Percentiles rank a stretch among this genome's conserved stretches.
Conservation (phyloP, 1,140 invertebrate genomes). For the Drepana arcuata region DNA sequence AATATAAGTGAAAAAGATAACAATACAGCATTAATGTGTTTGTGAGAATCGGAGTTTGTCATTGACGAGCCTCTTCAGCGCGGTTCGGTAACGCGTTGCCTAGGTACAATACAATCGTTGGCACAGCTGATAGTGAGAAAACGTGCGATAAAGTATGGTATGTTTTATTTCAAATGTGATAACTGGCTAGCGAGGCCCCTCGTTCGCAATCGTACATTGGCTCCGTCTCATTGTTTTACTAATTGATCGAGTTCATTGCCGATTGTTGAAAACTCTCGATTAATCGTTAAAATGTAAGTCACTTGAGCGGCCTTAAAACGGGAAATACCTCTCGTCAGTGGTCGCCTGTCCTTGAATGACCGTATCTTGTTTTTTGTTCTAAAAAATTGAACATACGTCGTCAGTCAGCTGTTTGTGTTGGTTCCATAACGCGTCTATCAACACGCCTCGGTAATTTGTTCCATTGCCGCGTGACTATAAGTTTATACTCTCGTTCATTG, state of each 20-base stretch:
- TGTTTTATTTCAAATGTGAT: slow-evolving; percentile 61
- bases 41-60: slow-evolving; percentile 3
- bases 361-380: slow-evolving; percentile 59
- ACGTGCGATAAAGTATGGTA: slow-evolving; percentile 52
- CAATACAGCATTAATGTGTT: no score
- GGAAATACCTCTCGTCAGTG: slow-evolving; percentile 51
- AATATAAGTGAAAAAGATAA: no score
- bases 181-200: slow-evolving; percentile 45
- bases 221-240: no score
- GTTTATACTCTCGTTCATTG: slow-evolving; percentile 19
- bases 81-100: slow-evolving; percentile 1
- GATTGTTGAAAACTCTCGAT: slow-evolving; percentile 12
- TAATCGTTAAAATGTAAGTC: slow-evolving; percentile 31
- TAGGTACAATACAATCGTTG: slow-evolving; percentile 7
- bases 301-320: slow-evolving; percentile 40
- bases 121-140: slow-evolving; percentile 52
- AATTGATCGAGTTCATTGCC: no score
- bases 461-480: slow-evolving; percentile 11
- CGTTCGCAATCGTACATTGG: slow-evolving; percentile 13
- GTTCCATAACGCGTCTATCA: slow-evolving; percentile 52
- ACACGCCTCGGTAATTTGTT: slow-evolving; percentile 29
- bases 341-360: slow-evolving; percentile 58
- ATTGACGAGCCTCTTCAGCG: slow-evolving; percentile 9
- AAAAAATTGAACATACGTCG: slow-evolving; percentile 45
- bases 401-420: slow-evolving; percentile 62